Conservation (phyloP, 1,140 invertebrate species). For the Tetragnatha versicolor region DNA sequence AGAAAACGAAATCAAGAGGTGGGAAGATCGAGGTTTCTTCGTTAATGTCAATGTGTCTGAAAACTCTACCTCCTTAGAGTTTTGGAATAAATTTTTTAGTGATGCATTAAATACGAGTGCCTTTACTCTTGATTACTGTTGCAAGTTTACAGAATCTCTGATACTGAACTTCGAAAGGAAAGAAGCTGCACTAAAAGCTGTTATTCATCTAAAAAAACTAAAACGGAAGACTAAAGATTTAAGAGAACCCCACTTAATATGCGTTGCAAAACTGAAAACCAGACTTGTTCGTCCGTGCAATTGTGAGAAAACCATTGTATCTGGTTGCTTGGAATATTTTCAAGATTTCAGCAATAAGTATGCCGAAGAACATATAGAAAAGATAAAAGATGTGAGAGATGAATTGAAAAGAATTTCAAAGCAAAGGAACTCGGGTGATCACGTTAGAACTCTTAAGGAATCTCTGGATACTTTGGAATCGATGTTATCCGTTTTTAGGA, state of each 20-base stretch:
- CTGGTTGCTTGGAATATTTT: not conserved
- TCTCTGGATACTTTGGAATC: not conserved
- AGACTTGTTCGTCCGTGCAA: not conserved
- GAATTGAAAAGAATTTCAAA: not conserved
- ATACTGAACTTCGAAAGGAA: conserved; percentile 18
- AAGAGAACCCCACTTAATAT: conserved; percentile 7
- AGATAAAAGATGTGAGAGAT: not conserved
- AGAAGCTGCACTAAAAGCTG: not conserved
- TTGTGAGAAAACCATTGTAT: not conserved
- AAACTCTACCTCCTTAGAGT: not conserved
- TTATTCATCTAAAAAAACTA: not conserved
- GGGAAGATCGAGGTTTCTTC: conserved; percentile 34
- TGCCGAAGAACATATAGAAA: conserved; percentile 1
- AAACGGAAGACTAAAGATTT: conserved; percentile 7
- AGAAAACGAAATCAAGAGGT: not conserved
- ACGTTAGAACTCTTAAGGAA: not conserved
- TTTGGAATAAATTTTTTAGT: conserved; percentile 1
- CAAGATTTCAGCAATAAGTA: not conserved
- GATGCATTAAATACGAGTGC: not conserved
- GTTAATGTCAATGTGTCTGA: conserved; percentile 35
- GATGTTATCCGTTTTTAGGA: not conserved
- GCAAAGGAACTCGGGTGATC: not conserved
- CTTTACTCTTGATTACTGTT: conserved; percentile 20
- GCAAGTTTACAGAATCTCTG: conserved; percentile 25
- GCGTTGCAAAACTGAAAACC: not conserved